A percentile compares a stretch with the other conserved stretches of the same genome.
phyloP scores from a whole-genome alignment of 2,797 vertebrate genomes.

The Kryptolebias ocellatus region DNA sequence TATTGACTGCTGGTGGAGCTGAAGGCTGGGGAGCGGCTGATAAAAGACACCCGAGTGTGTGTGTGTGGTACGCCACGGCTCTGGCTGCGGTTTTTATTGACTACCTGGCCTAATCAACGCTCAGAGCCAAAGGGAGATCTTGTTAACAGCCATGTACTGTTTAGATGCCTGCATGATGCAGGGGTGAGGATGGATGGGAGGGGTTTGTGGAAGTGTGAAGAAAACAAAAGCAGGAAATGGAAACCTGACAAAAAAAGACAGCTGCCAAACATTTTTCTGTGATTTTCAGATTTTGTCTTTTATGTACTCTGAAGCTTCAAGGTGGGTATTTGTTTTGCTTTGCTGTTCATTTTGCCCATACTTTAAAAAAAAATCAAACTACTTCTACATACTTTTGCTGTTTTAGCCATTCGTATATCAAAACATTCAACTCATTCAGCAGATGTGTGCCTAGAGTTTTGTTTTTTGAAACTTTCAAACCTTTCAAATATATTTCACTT shows the following conservation, averaged over 20 bases:
- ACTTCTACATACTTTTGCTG: no score
- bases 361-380: no score
- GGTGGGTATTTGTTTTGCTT: neutral
- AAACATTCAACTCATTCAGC: no score
- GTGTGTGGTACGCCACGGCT: conserved; percentile 48
- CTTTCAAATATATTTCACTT: no score
- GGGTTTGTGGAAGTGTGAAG: conserved; percentile 42
- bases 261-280: neutral
- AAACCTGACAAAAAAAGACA: neutral
- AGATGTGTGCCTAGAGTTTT: no score
- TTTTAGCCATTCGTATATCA: no score
- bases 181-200: conserved; percentile 9
- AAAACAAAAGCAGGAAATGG: conserved; percentile 15
- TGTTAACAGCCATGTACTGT: conserved; percentile 65
- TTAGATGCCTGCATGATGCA: conserved; percentile 57
- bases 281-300: neutral
- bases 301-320: neutral
- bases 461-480: no score
- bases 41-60: conserved; percentile 68
- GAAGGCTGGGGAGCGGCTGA: conserved; percentile 67
- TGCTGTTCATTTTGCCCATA: no score
- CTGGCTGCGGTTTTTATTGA: conserved; percentile 65
- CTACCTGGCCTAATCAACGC: conserved; percentile 67
- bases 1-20: conserved; percentile 64
- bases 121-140: conserved; percentile 51